A percentile compares a stretch with the other conserved stretches of the same genome.
Evolutionary conservation across 2,113 vertebrate genomes (phyloP).

Genomic region (Ailurus styani): DNA sequence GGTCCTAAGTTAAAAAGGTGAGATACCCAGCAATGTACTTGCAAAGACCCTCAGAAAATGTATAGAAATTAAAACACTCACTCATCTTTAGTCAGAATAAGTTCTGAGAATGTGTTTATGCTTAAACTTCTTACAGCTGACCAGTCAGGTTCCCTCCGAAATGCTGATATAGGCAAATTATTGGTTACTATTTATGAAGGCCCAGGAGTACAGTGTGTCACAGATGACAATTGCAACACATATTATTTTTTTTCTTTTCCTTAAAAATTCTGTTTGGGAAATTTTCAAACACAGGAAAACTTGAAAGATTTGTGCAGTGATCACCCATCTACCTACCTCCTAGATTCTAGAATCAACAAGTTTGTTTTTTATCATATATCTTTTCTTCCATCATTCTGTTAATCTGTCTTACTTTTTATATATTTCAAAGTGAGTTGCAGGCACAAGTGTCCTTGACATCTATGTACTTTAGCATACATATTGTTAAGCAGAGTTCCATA

Average conservation of each 20-base stretch:
- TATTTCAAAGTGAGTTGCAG: conserved; percentile 5
- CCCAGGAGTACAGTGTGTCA: background rate
- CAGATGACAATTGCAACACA: background rate
- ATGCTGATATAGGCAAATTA: conserved; percentile 6
- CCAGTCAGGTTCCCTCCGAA: background rate
- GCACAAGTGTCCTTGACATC: background rate
- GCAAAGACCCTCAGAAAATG: background rate
- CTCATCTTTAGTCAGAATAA: conserved; percentile 26
- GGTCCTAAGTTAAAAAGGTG: background rate
- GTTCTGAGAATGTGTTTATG: conserved; percentile 14
- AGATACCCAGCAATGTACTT: background rate
- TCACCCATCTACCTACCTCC: background rate
- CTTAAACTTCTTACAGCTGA: conserved; percentile 11
- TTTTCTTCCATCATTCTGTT: background rate
- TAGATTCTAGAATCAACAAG: background rate
- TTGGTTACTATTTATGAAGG: background rate
- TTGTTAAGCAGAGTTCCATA: background rate
- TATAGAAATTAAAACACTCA: conserved; percentile 30
- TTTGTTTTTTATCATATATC: background rate
- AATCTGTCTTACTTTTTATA: background rate
- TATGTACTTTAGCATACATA: background rate
- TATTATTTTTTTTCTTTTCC: background rate
- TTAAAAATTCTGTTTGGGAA: background rate
- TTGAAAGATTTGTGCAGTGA: background rate
- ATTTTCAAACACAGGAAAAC: background rate